phyloP scores from a whole-genome alignment of 2,113 vertebrate species.

The Tupaia tana region DNA sequence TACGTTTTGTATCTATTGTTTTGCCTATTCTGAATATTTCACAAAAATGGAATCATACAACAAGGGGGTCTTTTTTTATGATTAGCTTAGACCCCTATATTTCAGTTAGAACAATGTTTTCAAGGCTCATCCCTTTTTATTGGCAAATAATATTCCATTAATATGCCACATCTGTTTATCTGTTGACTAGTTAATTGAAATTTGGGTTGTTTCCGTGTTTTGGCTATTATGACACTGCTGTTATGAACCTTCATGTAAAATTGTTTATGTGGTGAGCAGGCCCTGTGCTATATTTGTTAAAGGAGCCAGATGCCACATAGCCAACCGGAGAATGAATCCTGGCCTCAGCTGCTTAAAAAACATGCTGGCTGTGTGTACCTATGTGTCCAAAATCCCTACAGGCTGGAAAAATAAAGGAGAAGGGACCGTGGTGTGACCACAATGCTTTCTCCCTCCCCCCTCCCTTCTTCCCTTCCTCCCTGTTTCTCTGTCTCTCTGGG shows the following conservation, averaged over 20 bases:
- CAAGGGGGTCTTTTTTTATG: background rate
- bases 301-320: no score
- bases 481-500: no score
- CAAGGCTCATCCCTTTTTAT: background rate
- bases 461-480: no score
- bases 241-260: background rate
- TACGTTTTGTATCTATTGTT: background rate
- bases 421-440: no score
- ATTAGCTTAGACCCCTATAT: background rate
- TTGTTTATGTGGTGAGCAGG: no score
- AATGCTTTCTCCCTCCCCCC: no score
- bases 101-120: constrained; percentile 2
- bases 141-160: background rate
- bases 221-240: background rate
- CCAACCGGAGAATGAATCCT: no score
- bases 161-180: constrained; percentile 2
- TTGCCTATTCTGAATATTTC: constrained; percentile 2
- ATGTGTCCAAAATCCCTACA: no score
- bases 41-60: constrained; percentile 2
- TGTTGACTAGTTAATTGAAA: background rate
- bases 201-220: background rate
- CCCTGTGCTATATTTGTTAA: no score
- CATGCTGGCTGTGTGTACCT: no score
- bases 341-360: no score
- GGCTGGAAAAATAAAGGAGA: no score